Conservation (phyloP, 2,113 vertebrate species). For the Chaetodon trifascialis region DNA sequence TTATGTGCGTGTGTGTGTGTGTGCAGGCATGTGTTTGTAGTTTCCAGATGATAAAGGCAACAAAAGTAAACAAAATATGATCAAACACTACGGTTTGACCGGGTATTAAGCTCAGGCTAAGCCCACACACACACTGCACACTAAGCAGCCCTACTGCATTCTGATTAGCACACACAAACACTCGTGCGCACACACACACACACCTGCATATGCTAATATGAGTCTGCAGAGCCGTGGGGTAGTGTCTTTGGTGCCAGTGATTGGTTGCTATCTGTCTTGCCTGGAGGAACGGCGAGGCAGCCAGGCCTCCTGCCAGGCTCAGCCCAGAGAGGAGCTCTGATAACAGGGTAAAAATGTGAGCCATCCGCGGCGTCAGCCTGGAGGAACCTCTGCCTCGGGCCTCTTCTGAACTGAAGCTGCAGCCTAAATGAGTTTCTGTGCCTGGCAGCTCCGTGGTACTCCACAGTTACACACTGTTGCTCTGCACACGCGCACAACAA, state of each 20-base stretch:
- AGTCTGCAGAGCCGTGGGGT: conserved; percentile 62
- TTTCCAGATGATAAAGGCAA: conserved; percentile 62
- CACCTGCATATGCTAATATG: conserved; percentile 76
- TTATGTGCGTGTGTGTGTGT: conserved; percentile 11
- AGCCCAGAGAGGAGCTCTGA: conserved; percentile 73
- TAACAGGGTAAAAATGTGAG: conserved; percentile 72
- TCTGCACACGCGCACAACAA: conserved; percentile 5
- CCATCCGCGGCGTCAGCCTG: conserved; percentile 51
- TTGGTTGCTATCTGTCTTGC: conserved; percentile 77
- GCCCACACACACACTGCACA: conserved; percentile 49
- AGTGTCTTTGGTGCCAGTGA: conserved; percentile 69
- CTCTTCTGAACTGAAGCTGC: conserved; percentile 55
- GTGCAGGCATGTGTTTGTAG: background rate
- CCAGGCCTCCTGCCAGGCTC: conserved; percentile 65
- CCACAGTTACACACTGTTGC: conserved; percentile 36
- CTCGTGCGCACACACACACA: conserved; percentile 53
- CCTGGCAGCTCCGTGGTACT: conserved; percentile 59
- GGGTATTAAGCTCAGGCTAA: conserved; percentile 63
- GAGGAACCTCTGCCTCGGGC: conserved; percentile 64
- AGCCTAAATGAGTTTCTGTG: conserved; percentile 77
- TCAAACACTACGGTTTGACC: conserved; percentile 71
- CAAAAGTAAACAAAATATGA: conserved; percentile 69
- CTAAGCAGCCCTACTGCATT: conserved; percentile 59
- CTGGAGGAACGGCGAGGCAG: conserved; percentile 61
- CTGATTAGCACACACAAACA: conserved; percentile 57